phyloP scores from a whole-genome alignment of 92 coral and sea anemone genomes.

The Parazoanthus atlanticus region DNA sequence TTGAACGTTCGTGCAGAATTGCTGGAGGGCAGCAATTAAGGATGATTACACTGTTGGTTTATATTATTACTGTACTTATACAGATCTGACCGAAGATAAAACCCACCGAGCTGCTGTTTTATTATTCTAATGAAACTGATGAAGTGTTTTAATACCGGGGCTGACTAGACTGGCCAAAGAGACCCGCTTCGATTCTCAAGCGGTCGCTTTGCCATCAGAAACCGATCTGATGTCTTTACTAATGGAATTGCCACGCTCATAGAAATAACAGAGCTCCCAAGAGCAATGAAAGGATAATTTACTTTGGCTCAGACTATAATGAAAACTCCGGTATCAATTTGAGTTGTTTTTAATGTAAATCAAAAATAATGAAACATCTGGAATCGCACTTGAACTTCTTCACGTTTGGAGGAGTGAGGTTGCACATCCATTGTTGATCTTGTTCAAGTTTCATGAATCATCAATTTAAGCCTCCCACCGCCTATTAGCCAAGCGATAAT shows the following conservation, averaged over 20 bases:
- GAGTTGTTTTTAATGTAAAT: constrained; percentile 46
- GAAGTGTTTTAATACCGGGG: constrained; percentile 25
- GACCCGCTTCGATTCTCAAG: background rate
- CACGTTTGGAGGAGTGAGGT: background rate
- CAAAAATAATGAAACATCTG: constrained; percentile 22
- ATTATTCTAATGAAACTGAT: constrained; percentile 21
- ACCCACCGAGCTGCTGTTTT: background rate
- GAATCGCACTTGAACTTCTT: background rate
- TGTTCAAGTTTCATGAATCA: background rate
- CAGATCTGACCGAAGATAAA: constrained; percentile 36
- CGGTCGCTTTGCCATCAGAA: constrained; percentile 18
- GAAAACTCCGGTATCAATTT: constrained; percentile 26
- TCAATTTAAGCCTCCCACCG: background rate
- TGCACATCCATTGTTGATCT: constrained; percentile 10
- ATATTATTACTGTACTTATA: constrained; percentile 31
- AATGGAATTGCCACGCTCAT: constrained; percentile 42
- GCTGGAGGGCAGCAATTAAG: constrained; percentile 35
- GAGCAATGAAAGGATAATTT: constrained; percentile 31
- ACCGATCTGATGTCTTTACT: constrained; percentile 28
- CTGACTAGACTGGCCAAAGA: background rate
- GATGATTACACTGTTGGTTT: constrained; percentile 21
- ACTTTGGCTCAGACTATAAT: constrained; percentile 33
- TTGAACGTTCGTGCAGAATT: background rate
- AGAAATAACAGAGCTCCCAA: constrained; percentile 19
- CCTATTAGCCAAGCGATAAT: constrained; percentile 19